These are phyloP conservation scores for Pseudomyrmex sp. DNA, from an alignment of 1,140 invertebrate species.

Conservation along the genomic window DNA sequence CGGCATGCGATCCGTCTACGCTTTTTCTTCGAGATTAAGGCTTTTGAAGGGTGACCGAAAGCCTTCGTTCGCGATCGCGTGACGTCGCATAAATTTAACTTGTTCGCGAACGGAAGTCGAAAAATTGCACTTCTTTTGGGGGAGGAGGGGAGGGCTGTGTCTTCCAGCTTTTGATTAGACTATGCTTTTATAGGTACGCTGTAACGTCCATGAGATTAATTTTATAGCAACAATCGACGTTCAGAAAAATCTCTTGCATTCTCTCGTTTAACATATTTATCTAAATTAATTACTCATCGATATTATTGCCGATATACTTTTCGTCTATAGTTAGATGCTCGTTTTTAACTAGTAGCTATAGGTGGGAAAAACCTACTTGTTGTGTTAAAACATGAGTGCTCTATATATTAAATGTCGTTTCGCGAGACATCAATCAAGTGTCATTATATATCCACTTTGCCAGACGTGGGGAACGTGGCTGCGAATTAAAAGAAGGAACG, in stretches of 20 bases:
- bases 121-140: not conserved
- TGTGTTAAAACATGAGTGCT: too few species aligned
- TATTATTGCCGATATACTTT: not conserved
- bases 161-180: not conserved
- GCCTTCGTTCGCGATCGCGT: conserved; percentile 19
- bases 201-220: not conserved
- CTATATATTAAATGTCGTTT: conserved; percentile 15
- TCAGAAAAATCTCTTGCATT: not conserved
- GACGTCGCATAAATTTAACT: not conserved
- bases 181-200: not conserved
- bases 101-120: conserved; percentile 12
- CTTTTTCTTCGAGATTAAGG: conserved; percentile 41
- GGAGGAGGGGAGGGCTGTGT: too few species aligned
- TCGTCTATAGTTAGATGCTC: not conserved
- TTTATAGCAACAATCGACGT: not conserved
- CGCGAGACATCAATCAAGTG: conserved; percentile 20
- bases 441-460: conserved; percentile 12
- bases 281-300: not conserved
- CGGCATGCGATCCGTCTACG: conserved; percentile 64
- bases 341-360: not conserved
- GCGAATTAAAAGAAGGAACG: conserved; percentile 37
- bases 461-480: conserved; percentile 6
- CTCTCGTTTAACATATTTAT: not conserved
- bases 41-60: not conserved
- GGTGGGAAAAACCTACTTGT: too few species aligned